These are phyloP conservation scores for Thaumetopoea pityocampa DNA, from an alignment of 1,140 invertebrate genomes.

Conservation along the genomic window DNA sequence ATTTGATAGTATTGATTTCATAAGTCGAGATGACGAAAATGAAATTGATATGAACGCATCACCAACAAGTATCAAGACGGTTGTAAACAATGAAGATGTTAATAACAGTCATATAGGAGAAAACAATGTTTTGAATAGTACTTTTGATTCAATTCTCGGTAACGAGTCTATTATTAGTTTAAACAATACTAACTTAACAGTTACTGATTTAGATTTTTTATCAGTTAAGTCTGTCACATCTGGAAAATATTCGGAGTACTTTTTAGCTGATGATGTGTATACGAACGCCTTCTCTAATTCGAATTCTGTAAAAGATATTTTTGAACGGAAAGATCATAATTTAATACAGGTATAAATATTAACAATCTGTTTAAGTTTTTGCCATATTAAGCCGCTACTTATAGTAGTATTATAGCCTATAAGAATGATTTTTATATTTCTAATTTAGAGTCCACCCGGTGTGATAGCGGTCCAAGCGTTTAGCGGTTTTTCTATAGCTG, in stretches of 20 bases:
- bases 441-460: slow-evolving; percentile 29
- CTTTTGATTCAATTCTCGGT: slow-evolving; percentile 20
- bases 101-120: slow-evolving; percentile 19
- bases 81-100: slow-evolving; percentile 22
- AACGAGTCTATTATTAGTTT: slow-evolving; percentile 19
- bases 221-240: slow-evolving; percentile 47
- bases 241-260: slow-evolving; percentile 46
- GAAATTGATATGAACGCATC: slow-evolving; percentile 21
- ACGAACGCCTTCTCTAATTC: slow-evolving; percentile 18
- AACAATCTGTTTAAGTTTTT: neutral
- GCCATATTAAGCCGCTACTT: neutral
- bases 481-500: slow-evolving; percentile 55
- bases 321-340: slow-evolving; percentile 43
- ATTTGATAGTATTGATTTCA: slow-evolving; percentile 18
- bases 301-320: slow-evolving; percentile 42
- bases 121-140: slow-evolving; percentile 25
- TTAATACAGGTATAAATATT: slow-evolving; percentile 13
- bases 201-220: slow-evolving; percentile 36
- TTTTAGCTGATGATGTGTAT: slow-evolving; percentile 37
- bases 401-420: neutral
- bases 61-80: slow-evolving; percentile 29
- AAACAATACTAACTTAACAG: slow-evolving; percentile 6
- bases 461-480: slow-evolving; percentile 43
- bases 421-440: slow-evolving; percentile 3
- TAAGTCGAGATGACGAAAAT: slow-evolving; percentile 23